Evolutionary conservation across 30 jellyfish, hydroid and myxozoan genomes (phyloP), one percentile per base, ranked within the genome.

Genomic region (Aurelia sp.): DNA sequence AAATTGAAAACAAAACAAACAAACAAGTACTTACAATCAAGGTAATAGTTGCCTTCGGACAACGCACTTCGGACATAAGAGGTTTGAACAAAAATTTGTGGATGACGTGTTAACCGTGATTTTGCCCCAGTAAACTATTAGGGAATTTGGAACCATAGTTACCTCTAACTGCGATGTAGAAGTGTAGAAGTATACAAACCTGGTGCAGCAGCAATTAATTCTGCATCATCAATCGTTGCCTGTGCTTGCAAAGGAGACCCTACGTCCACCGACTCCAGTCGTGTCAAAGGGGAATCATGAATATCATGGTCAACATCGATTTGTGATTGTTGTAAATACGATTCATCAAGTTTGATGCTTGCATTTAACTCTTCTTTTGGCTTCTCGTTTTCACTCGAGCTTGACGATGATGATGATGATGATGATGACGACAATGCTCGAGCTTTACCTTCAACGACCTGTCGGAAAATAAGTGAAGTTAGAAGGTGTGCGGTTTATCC

Each of bases 381-480:
- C 9, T 41, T 17, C 64, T 65, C 24, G 22, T 61, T 65, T 13
- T 57, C 47, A 16, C 63, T 21, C 10, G 80, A 63, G 11, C 65
- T 52, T 52, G 91, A 67, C 8, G 67, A 47, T 27, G 81, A 68
- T 57, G 75, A 53, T n/a, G 66, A 55, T 15, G 74, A 24, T 73
- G 72, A 33, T 13, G 89, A 65, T 50, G 67, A 62, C 35, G 83
- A 72, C 4, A 72, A 19, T 30, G 81, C 87, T 38, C 87, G 63
- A 30, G 44, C 92, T 58, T 72, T 84, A 65, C 87, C 82, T n/a
- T 84, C 92, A 19, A 22, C 92, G 31, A 70, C 87, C 81, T 70
- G 17, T 38, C 50, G 50, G 50, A 38, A 12, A 20, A 16, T 81
- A 30, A n/a, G 35, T 5, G 0, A 16, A n/a, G 4, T 5, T 11